phyloP scores from a whole-genome alignment of 2,888 invertebrate genomes.

The Pseudoips prasinana region DNA sequence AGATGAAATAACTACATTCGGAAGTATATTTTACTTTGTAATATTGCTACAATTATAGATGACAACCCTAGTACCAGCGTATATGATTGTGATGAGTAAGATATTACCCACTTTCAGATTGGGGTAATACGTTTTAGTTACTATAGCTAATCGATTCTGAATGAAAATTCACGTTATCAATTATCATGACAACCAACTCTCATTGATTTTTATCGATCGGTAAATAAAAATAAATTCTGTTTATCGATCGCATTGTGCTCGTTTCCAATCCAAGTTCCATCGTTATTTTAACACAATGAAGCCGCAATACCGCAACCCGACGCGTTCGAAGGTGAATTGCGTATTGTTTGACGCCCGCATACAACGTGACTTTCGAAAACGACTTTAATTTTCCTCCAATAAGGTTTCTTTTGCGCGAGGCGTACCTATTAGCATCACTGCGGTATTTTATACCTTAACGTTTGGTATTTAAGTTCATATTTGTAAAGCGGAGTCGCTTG shows the following conservation, averaged over 20 bases:
- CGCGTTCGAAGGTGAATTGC: slow-evolving; percentile 81
- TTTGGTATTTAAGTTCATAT: slow-evolving; percentile 30
- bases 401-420: slow-evolving; percentile 71
- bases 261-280: slow-evolving; percentile 68
- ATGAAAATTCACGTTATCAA: slow-evolving; percentile 14
- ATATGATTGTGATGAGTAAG: too few species aligned
- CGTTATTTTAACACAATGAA: slow-evolving; percentile 80
- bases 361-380: slow-evolving; percentile 72
- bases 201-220: slow-evolving; percentile 38
- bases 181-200: slow-evolving; percentile 17
- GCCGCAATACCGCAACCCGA: slow-evolving; percentile 81
- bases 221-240: slow-evolving; percentile 56
- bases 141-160: slow-evolving; percentile 3
- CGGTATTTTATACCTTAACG: slow-evolving; percentile 40
- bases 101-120: too few species aligned
- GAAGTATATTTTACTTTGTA: too few species aligned
- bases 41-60: too few species aligned
- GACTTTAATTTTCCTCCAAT: slow-evolving; percentile 68
- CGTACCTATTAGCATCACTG: slow-evolving; percentile 23
- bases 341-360: slow-evolving; percentile 79
- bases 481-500: slow-evolving; percentile 29
- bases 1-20: too few species aligned
- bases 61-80: too few species aligned
- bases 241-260: slow-evolving; percentile 61
- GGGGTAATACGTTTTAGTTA: too few species aligned